Percentiles rank a stretch among this genome's conserved stretches.
These are phyloP conservation scores for Chamaetylas fuelleborni DNA, from an alignment of 2,113 vertebrate species.

Conservation along the genomic window DNA sequence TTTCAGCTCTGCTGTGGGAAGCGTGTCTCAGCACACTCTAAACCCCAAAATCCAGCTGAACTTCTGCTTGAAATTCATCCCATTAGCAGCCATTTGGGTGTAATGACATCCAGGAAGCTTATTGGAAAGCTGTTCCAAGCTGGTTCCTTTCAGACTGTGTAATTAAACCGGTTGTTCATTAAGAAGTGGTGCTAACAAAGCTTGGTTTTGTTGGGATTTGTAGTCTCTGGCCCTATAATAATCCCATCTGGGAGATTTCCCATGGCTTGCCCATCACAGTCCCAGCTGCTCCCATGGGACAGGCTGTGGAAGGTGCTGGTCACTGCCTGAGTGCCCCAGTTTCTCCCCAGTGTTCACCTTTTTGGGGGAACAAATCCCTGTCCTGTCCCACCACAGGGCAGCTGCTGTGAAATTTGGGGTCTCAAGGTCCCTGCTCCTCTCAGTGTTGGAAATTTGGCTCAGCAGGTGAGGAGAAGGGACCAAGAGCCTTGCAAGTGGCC, in stretches of 20 bases:
- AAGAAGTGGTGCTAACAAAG: neutral
- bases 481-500: neutral
- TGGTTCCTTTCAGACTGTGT: neutral
- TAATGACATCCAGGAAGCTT: neutral
- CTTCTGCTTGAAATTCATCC: neutral
- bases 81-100: neutral
- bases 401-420: neutral
- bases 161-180: neutral
- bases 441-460: neutral
- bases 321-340: rapidly evolving
- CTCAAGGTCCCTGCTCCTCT: neutral
- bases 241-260: neutral
- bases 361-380: neutral
- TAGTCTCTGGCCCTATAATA: neutral
- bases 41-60: neutral
- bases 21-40: neutral
- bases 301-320: neutral
- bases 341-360: neutral
- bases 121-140: neutral
- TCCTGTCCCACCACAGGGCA: neutral
- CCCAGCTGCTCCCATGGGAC: neutral
- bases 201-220: neutral
- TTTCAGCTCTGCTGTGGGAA: neutral
- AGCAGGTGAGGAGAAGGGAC: neutral
- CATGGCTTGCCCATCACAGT: neutral